phyloP scores from a whole-genome alignment of 2,888 invertebrate species.

The Agonopterix heracliana region DNA sequence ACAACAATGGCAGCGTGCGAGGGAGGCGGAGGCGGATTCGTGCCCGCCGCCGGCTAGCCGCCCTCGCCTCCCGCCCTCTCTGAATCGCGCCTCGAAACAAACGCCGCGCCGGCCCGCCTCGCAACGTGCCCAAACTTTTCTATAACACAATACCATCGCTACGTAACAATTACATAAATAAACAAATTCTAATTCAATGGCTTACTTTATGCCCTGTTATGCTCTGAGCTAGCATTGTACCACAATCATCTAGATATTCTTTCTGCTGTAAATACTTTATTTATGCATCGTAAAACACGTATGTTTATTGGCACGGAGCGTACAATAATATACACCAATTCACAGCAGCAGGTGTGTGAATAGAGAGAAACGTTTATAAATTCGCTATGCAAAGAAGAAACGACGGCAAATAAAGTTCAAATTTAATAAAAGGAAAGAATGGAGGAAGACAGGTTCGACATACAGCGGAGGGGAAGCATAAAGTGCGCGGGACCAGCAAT shows the following conservation, averaged over 20 bases:
- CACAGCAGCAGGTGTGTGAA: constrained; percentile 5
- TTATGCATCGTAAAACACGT: no score
- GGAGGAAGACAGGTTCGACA: constrained; percentile 29
- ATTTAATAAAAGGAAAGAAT: constrained; percentile 43
- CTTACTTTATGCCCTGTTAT: no score
- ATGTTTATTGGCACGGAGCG: no score
- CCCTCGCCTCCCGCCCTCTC: constrained; percentile 20
- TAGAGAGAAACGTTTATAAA: constrained; percentile 19
- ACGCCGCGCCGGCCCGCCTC: constrained; percentile 31
- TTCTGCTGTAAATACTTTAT: no score
- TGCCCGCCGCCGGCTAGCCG: constrained; percentile 47
- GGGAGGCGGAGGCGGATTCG: constrained; percentile 58
- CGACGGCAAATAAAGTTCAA: constrained; percentile 25
- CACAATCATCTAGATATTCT: no score
- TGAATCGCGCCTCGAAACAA: constrained; percentile 41
- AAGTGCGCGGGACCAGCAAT: constrained; percentile 40
- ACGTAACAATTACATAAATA: constrained; percentile 2
- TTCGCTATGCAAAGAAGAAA: constrained; percentile 23
- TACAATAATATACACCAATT: not conserved
- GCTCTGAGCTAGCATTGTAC: no score
- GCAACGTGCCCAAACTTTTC: constrained; percentile 27
- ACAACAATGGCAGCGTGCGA: constrained; percentile 62
- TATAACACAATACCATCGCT: constrained; percentile 10
- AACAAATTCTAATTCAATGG: not conserved
- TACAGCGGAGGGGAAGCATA: constrained; percentile 36